These are phyloP conservation scores for Serranus cabrilla DNA, from an alignment of 2,797 vertebrate species.

Conservation along the genomic window DNA sequence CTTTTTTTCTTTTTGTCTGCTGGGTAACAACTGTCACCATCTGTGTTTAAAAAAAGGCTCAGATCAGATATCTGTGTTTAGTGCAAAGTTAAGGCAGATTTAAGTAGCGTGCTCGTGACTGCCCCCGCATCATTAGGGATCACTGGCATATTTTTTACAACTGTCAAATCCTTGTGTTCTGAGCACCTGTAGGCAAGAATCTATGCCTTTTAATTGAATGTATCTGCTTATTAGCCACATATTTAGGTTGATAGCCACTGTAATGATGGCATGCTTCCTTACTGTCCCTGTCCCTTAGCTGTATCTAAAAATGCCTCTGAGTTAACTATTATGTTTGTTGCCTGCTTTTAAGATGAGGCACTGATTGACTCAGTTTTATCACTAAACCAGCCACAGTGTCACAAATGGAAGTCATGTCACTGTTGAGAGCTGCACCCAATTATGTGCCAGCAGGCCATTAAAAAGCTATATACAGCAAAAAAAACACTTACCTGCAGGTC, in stretches of 20 bases:
- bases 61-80: constrained; percentile 13
- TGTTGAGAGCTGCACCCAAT: constrained; percentile 9
- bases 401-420: constrained; percentile 17
- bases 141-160: neutral
- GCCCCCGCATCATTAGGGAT: constrained; percentile 1
- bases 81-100: constrained; percentile 20
- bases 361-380: constrained; percentile 2
- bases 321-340: neutral
- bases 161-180: neutral
- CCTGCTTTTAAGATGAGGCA: neutral
- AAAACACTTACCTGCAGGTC: constrained; percentile 2
- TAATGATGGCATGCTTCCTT: neutral
- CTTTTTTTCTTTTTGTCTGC: constrained; percentile 38
- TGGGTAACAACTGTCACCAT: constrained; percentile 53
- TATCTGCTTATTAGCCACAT: neutral
- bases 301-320: neutral
- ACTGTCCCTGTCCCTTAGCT: neutral
- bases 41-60: constrained; percentile 13
- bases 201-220: neutral
- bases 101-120: neutral
- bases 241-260: neutral
- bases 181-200: neutral
- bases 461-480: neutral
- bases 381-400: constrained; percentile 1
- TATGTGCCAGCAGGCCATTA: constrained; percentile 29